These are phyloP conservation scores for Leistus spinibarbis DNA, from an alignment of 2,888 invertebrate species.

Conservation along the genomic window DNA sequence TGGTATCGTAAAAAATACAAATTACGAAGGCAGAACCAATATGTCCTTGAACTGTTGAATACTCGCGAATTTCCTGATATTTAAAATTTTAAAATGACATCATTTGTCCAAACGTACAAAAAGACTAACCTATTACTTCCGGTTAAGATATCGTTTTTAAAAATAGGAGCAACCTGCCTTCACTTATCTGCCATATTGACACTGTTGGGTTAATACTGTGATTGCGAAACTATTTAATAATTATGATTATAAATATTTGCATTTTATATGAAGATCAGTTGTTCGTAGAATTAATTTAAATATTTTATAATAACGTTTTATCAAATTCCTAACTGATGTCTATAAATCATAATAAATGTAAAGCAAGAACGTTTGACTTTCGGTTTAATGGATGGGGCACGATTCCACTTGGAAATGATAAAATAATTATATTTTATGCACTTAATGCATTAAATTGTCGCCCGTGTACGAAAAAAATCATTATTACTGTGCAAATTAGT, in stretches of 20 bases:
- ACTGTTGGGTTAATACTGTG: no score
- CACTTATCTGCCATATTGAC: no score
- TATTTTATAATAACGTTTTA: neutral
- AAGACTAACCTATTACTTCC: no score
- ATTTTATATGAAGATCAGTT: neutral
- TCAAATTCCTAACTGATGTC: neutral
- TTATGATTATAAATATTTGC: neutral
- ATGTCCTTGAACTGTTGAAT: no score
- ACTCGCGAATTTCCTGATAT: no score
- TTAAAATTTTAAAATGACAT: no score
- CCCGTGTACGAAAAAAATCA: constrained; percentile 9
- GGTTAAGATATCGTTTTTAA: no score
- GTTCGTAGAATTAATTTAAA: neutral
- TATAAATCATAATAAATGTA: constrained; percentile 5
- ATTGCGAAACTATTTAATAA: neutral
- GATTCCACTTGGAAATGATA: neutral
- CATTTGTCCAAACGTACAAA: no score
- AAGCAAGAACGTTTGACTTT: neutral
- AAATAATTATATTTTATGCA: constrained; percentile 16
- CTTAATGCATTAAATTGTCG: constrained; percentile 26
- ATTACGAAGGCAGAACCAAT: no score
- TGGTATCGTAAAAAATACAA: no score
- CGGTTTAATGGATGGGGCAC: constrained; percentile 12
- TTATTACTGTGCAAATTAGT: constrained; percentile 20
- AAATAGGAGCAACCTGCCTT: no score